A percentile compares a stretch with the other conserved stretches of the same genome.
phyloP scores from a whole-genome alignment of 2,113 vertebrate species.

The Stegostoma tigrinum region DNA sequence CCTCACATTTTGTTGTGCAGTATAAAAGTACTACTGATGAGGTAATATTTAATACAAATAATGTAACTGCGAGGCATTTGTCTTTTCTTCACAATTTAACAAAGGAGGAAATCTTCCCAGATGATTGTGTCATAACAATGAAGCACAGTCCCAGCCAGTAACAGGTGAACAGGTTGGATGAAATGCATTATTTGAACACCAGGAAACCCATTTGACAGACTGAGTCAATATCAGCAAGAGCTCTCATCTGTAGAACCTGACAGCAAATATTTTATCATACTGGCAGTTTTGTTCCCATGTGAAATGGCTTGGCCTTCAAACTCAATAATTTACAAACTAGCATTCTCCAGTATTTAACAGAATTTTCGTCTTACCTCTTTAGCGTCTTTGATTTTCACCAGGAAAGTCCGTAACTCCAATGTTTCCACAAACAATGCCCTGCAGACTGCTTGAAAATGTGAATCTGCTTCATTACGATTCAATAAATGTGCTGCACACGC shows the following conservation, averaged over 20 bases:
- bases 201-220: not conserved
- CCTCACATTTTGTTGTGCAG: too few relatives aligned
- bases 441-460: conserved; percentile 89
- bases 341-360: not conserved
- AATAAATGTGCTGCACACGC: conserved; percentile 71
- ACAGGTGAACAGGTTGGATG: not conserved
- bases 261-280: too few relatives aligned
- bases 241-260: not conserved
- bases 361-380: conserved; percentile 67
- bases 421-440: conserved; percentile 83
- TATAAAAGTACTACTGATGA: not conserved
- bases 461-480: conserved; percentile 61
- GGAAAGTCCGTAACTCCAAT: conserved; percentile 84
- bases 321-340: not conserved
- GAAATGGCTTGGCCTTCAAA: not conserved
- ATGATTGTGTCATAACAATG: not conserved
- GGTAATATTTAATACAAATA: not conserved
- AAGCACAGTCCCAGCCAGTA: not conserved
- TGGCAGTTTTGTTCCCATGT: not conserved
- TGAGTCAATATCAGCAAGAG: not conserved
- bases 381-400: conserved; percentile 75
- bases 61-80: not conserved
- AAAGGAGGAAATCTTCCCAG: not conserved
- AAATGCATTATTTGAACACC: not conserved
- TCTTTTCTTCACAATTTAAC: not conserved